These are phyloP conservation scores for Drosophila trichaetosa DNA, from an alignment of 2,888 invertebrate genomes.

Conservation along the genomic window DNA sequence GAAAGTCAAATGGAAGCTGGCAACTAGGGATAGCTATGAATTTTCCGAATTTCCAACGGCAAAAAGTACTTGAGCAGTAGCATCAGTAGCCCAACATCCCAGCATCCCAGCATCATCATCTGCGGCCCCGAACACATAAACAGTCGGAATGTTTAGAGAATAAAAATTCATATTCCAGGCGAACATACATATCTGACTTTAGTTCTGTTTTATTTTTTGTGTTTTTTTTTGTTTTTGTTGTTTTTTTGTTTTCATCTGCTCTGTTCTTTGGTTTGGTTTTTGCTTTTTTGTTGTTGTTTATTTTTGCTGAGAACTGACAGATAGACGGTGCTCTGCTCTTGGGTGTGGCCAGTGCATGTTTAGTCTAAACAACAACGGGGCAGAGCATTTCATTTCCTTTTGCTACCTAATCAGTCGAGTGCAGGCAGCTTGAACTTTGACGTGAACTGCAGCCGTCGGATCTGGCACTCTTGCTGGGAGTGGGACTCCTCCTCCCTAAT, in stretches of 20 bases:
- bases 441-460: slow-evolving; percentile 66
- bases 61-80: slow-evolving; percentile 51
- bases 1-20: slow-evolving; percentile 72
- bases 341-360: slow-evolving; percentile 69
- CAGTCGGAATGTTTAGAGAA: slow-evolving; percentile 73
- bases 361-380: slow-evolving; percentile 73
- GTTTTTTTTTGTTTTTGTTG: background rate
- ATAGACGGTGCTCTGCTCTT: slow-evolving; percentile 63
- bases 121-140: slow-evolving; percentile 62
- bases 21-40: slow-evolving; percentile 34
- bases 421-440: slow-evolving; percentile 73
- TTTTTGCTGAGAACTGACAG: slow-evolving; percentile 63
- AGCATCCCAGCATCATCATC: slow-evolving; percentile 20
- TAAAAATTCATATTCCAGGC: slow-evolving; percentile 62
- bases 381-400: slow-evolving; percentile 49
- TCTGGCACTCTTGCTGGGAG: slow-evolving; percentile 34
- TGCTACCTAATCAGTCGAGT: slow-evolving; percentile 54
- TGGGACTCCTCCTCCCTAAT: slow-evolving; percentile 52
- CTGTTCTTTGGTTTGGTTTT: slow-evolving; percentile 25
- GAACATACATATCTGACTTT: slow-evolving; percentile 36
- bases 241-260: slow-evolving; percentile 12
- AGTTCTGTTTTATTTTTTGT: background rate
- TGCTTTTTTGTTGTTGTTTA: slow-evolving; percentile 62
- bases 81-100: slow-evolving; percentile 30
- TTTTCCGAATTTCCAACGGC: slow-evolving; percentile 54